Conservation (phyloP, 2,797 vertebrate species). For the Arremon aurantiirostris region DNA sequence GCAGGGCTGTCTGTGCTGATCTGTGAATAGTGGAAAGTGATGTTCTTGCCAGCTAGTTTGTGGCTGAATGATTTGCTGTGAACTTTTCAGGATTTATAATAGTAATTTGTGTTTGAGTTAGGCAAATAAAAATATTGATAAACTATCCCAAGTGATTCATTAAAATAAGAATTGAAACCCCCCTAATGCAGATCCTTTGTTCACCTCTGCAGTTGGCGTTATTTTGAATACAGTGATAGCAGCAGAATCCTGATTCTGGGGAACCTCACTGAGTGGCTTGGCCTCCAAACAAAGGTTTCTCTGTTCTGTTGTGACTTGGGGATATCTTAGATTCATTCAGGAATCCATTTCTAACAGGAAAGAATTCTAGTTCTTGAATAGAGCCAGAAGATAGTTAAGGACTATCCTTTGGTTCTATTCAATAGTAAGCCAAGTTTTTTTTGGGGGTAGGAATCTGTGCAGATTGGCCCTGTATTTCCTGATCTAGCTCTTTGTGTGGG, state of each 20-base stretch:
- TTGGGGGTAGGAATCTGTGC: neutral
- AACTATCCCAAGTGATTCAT: neutral
- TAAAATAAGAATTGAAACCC: neutral
- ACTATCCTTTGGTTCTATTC: neutral
- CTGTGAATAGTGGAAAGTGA: neutral
- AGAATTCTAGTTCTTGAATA: neutral
- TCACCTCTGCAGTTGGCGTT: neutral
- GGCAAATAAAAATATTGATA: neutral
- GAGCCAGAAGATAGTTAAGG: too few species aligned
- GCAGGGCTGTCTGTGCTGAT: neutral
- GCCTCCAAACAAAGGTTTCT: neutral
- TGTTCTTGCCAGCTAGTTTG: neutral
- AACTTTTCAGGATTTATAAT: neutral
- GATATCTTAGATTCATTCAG: neutral
- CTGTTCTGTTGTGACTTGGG: neutral
- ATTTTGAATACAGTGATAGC: neutral
- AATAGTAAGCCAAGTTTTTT: neutral
- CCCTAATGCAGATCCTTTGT: neutral
- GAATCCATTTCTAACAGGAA: neutral
- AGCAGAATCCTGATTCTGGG: neutral
- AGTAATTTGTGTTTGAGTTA: neutral
- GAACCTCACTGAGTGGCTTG: neutral
- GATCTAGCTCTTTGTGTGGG: neutral
- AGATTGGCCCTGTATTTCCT: neutral
- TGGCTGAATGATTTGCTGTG: neutral